Percentiles rank a stretch among this genome's conserved stretches.
Conservation (phyloP, 2,113 vertebrate species). For the Bettongia penicillata region DNA sequence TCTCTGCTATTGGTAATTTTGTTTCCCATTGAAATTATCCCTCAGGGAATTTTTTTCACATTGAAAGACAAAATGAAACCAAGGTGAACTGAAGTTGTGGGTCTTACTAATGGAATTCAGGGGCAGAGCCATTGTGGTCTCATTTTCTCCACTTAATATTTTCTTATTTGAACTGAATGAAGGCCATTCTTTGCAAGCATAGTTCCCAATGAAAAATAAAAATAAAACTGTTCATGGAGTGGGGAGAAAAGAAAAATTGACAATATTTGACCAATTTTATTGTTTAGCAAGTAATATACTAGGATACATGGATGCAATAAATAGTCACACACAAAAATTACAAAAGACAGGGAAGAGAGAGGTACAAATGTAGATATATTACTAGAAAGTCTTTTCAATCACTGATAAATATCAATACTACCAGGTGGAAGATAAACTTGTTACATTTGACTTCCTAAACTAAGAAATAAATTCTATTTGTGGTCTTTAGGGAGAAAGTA, state of each 20-base stretch:
- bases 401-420: neutral
- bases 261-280: neutral
- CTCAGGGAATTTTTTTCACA: no score
- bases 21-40: no score
- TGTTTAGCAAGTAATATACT: neutral
- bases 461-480: neutral
- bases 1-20: no score
- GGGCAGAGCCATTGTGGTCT: neutral
- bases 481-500: neutral
- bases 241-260: neutral
- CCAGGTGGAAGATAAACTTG: neutral
- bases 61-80: no score
- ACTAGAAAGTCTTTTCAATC: neutral
- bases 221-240: neutral
- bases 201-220: constrained; percentile 5
- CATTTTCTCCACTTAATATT: neutral
- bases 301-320: neutral
- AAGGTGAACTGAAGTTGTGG: no score
- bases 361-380: neutral
- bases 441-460: neutral
- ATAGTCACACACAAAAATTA: neutral
- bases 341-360: no score
- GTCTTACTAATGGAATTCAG: neutral
- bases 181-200: neutral
- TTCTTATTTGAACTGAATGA: constrained; percentile 26